These are phyloP conservation scores for Scaptomyza flava DNA, from an alignment of 2,888 invertebrate genomes.

Conservation along the genomic window DNA sequence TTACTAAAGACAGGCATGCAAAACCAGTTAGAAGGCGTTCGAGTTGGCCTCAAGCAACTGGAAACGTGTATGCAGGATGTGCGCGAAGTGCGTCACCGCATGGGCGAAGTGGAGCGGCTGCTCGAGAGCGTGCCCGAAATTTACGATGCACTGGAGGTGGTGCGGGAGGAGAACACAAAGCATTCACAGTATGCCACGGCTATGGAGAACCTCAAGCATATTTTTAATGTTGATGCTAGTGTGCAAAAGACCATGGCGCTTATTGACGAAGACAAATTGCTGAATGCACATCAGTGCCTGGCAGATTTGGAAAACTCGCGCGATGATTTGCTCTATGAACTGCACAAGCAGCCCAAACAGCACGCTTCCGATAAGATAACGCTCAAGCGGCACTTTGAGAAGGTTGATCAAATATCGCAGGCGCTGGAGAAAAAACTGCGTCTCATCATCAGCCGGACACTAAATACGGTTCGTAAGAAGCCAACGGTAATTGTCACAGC, in stretches of 20 bases:
- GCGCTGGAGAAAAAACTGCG: slow-evolving; percentile 96
- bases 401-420: slow-evolving; percentile 95
- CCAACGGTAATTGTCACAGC: slow-evolving; percentile 98
- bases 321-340: slow-evolving; percentile 96
- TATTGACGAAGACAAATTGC: slow-evolving; percentile 96
- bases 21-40: slow-evolving; percentile 98
- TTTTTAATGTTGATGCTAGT: slow-evolving; percentile 98
- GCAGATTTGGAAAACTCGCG: slow-evolving; percentile 98
- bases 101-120: slow-evolving; percentile 90
- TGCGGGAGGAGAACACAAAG: slow-evolving; percentile 95
- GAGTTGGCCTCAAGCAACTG: slow-evolving; percentile 95
- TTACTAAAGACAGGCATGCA: slow-evolving; percentile 98
- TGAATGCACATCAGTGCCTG: slow-evolving; percentile 97
- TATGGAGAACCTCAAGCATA: slow-evolving; percentile 98
- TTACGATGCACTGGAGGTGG: slow-evolving; percentile 91
- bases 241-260: slow-evolving; percentile 96
- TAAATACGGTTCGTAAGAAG: slow-evolving; percentile 97
- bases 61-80: slow-evolving; percentile 94
- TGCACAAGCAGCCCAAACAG: slow-evolving; percentile 96
- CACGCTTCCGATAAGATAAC: slow-evolving; percentile 93
- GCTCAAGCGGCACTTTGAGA: slow-evolving; percentile 97
- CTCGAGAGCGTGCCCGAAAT: slow-evolving; percentile 92
- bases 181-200: slow-evolving; percentile 99
- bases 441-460: slow-evolving; percentile 93
- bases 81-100: slow-evolving; percentile 88